Base-by-base conservation (phyloP, 2,797 vertebrate species). In the Percopsis omiscomaycus region DNA sequence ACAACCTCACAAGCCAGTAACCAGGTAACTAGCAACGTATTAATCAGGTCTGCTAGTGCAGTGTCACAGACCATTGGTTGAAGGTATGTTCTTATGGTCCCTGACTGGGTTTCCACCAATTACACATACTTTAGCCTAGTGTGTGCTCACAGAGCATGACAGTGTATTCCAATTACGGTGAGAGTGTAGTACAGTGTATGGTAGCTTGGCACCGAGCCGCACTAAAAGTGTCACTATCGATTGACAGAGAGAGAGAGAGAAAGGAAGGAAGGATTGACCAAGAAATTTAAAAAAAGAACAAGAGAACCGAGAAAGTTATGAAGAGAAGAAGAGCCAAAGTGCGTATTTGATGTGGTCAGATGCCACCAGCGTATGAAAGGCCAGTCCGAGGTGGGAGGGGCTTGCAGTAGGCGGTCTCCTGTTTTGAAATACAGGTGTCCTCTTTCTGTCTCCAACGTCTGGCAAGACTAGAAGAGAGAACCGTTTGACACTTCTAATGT, bases 131-230 rank as follows among this genome's bases (percentile, higher is more conserved):
- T 69, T 71, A 65, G 71, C 76, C 69, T 79, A 74, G 71, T 64
- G 74, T 61, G 83, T 69, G 82, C 82, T 88, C 84, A 85, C 81
- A 82, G 75, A 79, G 79, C 84, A 83, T 86, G 84, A 86, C 88
- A 86, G 76, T 85, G 81, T 89, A 11, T 89, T 88, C 86, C 86
- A 90, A 89, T 90, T 90, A 89, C 81, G 66, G 77, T 28, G 44
- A 83, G 77, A 84, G 78, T 73, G 82, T 65, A 74, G 78, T 82
- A 82, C 82, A 80, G 86, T 81, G 81, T 80, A 81, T 74, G 75
- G 81, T 64, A 77, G 83, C 81, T 77, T 87, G 86, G 87, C 88
- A 73, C 81, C 80, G 72, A 67, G 86, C 86, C 84, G 83, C 77
- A 78, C 66, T 83, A 82, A 81, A 87, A 89, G 84, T 74, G 84